A percentile compares a stretch with the other conserved stretches of the same genome.
phyloP scores from a whole-genome alignment of 2,797 vertebrate species.

The Remorina albescens region DNA sequence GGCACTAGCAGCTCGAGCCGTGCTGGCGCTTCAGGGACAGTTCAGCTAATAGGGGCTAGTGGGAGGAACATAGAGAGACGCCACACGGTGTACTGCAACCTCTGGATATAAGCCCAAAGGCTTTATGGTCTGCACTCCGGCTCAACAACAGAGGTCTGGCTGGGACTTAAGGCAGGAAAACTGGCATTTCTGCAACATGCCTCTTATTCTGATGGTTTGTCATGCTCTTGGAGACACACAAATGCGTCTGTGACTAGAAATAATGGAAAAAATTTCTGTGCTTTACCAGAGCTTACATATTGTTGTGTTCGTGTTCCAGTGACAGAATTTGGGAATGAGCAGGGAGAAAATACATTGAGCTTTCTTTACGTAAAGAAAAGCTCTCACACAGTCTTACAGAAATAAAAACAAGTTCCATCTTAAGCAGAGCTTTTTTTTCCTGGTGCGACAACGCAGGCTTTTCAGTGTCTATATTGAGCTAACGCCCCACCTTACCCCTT shows the following conservation, averaged over 20 bases:
- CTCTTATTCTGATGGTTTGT: constrained; percentile 54
- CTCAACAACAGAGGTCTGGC: constrained; percentile 58
- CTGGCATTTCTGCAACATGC: constrained; percentile 63
- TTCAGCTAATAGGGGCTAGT: constrained; percentile 82
- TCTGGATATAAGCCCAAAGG: constrained; percentile 78
- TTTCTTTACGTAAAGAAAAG: constrained; percentile 80
- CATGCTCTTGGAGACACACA: constrained; percentile 65
- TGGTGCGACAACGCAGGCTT: constrained; percentile 71
- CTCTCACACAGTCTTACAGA: constrained; percentile 73
- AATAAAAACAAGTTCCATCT: constrained; percentile 76
- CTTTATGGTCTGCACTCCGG: constrained; percentile 74
- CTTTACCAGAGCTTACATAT: constrained; percentile 47
- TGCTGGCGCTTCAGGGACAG: constrained; percentile 82
- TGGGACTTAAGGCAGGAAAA: constrained; percentile 43
- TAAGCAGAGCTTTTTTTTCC: constrained; percentile 74
- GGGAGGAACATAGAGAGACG: constrained; percentile 62
- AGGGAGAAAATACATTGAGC: constrained; percentile 84
- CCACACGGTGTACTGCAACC: constrained; percentile 76
- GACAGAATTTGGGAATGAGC: constrained; percentile 50
- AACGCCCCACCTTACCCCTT: constrained; percentile 59
- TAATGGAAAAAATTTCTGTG: constrained; percentile 28
- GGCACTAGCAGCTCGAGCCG: constrained; percentile 72
- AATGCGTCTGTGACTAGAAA: constrained; percentile 30
- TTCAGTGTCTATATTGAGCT: constrained; percentile 77
- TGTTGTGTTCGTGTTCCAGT: constrained; percentile 47